Base-by-base conservation (phyloP, 1,140 invertebrate species). In the Pogonomyrmex californicus region DNA sequence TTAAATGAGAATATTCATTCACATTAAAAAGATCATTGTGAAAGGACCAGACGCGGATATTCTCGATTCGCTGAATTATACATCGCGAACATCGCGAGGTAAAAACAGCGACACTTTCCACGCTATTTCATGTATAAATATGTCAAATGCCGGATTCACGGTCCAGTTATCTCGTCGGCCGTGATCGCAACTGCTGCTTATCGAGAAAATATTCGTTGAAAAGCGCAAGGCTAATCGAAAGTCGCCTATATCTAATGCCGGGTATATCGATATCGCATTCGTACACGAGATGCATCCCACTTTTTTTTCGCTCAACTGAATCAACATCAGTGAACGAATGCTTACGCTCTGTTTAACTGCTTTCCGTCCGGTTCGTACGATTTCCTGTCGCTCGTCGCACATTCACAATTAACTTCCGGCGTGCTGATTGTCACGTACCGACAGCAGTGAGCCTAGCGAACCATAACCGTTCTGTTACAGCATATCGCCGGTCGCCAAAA, bases 331-430 rank as follows among this genome's bases (percentile, higher is more conserved):
- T 49, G 73, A 68, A 56, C 85, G 44, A 78, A 10, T 62, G 41
- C 63, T 14, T 81, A 91, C 87, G 90, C 87, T 91, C 89, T 89
- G 90, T 89, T 91, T 91, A 91, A 91, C 87, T 47, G 71, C 87
- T 87, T 91, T 89, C 90, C 90, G 87, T 91, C 86, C 89, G 89
- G 30, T 36, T 49, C 47, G 49, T 77, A 76, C 65, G 87, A 91
- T 87, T 91, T 91, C 90, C 90, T 85, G 90, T 86, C 85, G 65
- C 33, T 36, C 87, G 79, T 60, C 77, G 86, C 60, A 7, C 89
- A 49, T 83, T 85, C 83, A 91, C 89, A 90, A 90, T 90, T 85
- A 60, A 89, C 89, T 89, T 90, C 89, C 89, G 89, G 85, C 17
- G 70, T 38, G 65, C 5, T 62, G 66, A 73, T 66, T 36, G 79